Conservation (phyloP, 1,140 invertebrate genomes). For the Caenorhabditis remanei region DNA sequence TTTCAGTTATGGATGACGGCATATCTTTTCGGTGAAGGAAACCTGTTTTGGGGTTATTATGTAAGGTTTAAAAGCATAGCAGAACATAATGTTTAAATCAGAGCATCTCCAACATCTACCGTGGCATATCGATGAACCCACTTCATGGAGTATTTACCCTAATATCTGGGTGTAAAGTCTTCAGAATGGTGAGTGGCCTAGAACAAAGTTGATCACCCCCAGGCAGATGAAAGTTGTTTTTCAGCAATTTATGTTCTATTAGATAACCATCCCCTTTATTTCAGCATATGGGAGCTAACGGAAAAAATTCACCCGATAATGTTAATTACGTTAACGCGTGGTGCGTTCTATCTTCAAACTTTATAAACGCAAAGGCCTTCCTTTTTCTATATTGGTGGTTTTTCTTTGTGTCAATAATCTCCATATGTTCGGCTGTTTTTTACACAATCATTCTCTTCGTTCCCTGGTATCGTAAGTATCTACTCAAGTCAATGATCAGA, state of each 20-base stretch:
- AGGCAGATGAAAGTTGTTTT: no score
- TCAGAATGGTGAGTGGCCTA: background rate
- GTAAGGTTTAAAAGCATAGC: background rate
- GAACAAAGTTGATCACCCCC: no score
- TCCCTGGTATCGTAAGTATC: background rate
- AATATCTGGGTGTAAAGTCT: conserved; percentile 6
- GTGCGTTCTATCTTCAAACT: conserved; percentile 21
- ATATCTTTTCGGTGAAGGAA: background rate
- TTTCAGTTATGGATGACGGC: conserved; percentile 35
- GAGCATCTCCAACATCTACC: background rate
- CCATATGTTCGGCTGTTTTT: background rate
- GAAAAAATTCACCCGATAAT: background rate
- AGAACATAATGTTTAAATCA: background rate
- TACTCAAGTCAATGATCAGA: background rate
- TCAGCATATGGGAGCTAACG: background rate
- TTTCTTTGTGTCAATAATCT: background rate
- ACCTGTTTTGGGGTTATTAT: background rate
- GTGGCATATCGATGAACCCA: background rate
- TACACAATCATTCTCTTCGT: background rate
- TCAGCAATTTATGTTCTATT: no score
- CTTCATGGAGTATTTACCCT: conserved; percentile 1
- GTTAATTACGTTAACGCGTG: background rate
- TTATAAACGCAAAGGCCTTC: conserved; percentile 3
- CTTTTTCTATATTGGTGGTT: conserved; percentile 36
- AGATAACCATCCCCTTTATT: background rate